Evolutionary conservation across 2,797 vertebrate genomes (phyloP).

Genomic region (Lepus oiostolus): DNA sequence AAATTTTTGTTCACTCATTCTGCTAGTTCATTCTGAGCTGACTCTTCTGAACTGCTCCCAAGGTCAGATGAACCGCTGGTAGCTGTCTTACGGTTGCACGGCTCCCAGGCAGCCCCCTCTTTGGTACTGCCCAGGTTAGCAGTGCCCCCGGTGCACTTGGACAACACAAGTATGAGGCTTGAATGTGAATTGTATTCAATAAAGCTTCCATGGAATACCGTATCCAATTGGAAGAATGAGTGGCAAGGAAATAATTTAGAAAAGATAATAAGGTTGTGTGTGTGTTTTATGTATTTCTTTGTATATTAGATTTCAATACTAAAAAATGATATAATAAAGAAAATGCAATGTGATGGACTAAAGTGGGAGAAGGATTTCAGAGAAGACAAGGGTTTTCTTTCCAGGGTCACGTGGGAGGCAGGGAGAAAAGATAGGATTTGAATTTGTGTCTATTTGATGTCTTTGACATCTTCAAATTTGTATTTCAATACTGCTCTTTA

Average conservation of each 20-base stretch:
- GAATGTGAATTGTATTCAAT: neutral
- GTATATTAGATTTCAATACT: neutral
- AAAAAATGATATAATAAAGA: conserved; percentile 29
- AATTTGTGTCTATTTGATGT: conserved; percentile 40
- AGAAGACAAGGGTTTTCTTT: conserved; percentile 43
- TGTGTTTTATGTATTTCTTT: neutral
- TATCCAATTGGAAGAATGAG: neutral
- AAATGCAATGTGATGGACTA: neutral
- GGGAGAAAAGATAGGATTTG: conserved; percentile 56
- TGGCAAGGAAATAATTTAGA: conserved; percentile 9
- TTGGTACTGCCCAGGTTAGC: neutral
- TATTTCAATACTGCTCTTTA: conserved; percentile 35
- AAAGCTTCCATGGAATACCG: neutral
- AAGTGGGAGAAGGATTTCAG: conserved; percentile 9
- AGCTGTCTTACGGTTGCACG: neutral
- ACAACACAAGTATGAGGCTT: neutral
- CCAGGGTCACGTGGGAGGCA: neutral
- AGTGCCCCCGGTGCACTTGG: neutral
- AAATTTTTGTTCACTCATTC: neutral
- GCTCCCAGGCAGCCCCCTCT: neutral
- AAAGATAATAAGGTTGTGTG: neutral
- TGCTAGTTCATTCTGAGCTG: neutral
- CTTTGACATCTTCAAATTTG: too few species aligned
- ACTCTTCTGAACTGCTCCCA: neutral
- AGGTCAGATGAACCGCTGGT: too few species aligned